Evolutionary conservation across 2,888 invertebrate genomes (phyloP).

Genomic region (Elmis aenea): DNA sequence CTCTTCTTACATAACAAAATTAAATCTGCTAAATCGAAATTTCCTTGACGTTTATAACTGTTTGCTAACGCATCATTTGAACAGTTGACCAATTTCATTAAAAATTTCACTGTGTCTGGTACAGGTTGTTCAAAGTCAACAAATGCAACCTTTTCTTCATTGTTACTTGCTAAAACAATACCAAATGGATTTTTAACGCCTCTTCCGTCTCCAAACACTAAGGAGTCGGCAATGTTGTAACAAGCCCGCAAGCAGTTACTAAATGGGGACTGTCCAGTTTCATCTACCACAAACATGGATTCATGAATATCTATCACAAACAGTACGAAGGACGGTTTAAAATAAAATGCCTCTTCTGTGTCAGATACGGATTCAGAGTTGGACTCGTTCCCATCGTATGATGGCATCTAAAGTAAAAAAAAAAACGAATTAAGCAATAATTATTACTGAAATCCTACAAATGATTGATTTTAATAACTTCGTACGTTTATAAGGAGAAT

Average conservation of each 20-base stretch:
- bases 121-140: conserved; percentile 12
- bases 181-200: conserved; percentile 12
- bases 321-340: conserved; percentile 13
- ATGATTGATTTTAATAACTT: no score
- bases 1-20: conserved; percentile 17
- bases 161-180: conserved; percentile 13
- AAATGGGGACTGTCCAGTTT: conserved; percentile 5
- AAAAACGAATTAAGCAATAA: no score
- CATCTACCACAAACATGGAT: conserved; percentile 12
- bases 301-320: conserved; percentile 13
- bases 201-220: conserved; percentile 4
- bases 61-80: conserved; percentile 6
- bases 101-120: conserved; percentile 10
- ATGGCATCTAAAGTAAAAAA: no score
- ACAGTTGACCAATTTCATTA: conserved; percentile 6
- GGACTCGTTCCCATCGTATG: no score
- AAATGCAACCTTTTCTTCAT: conserved; percentile 8
- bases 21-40: conserved; percentile 17
- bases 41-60: conserved; percentile 9
- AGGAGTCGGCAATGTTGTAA: conserved; percentile 9
- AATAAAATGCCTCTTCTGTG: conserved; percentile 3
- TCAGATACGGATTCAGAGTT: not conserved
- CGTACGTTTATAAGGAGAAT: no score
- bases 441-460: no score
- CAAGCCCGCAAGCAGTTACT: conserved; percentile 9